phyloP scores from a whole-genome alignment of 30 jellyfish, hydroid and myxozoan genomes.

The Clytia hemisphaerica region DNA sequence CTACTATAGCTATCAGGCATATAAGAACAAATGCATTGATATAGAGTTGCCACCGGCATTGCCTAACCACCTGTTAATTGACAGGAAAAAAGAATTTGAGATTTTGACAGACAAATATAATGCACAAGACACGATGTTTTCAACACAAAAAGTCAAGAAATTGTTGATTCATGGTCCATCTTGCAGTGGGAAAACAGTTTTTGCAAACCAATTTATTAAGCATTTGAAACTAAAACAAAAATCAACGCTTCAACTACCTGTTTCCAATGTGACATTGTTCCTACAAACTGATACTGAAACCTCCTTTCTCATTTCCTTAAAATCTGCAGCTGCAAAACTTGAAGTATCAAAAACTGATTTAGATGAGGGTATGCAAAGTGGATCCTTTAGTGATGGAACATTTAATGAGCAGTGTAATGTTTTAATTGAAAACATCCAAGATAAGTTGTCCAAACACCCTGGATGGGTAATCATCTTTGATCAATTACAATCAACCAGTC shows the following conservation, averaged over 20 bases:
- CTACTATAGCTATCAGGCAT: constrained; percentile 70
- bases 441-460: constrained; percentile 70
- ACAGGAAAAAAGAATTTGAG: constrained; percentile 30
- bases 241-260: constrained; percentile 68
- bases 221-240: constrained; percentile 30
- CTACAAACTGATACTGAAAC: constrained; percentile 53
- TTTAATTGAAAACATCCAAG: constrained; percentile 53
- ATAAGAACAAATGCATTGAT: constrained; percentile 60
- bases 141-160: constrained; percentile 41
- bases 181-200: constrained; percentile 77
- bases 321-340: constrained; percentile 69
- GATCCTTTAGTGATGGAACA: constrained; percentile 5
- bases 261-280: constrained; percentile 58
- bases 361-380: constrained; percentile 19
- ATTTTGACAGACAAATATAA: background rate
- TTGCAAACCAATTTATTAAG: constrained; percentile 51
- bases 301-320: constrained; percentile 59
- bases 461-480: constrained; percentile 87
- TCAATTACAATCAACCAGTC: constrained; percentile 56
- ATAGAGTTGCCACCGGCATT: constrained; percentile 49
- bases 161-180: constrained; percentile 64
- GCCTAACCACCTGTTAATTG: constrained; percentile 63
- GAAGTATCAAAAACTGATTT: constrained; percentile 52
- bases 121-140: background rate
- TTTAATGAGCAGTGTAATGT: constrained; percentile 46